A percentile compares a stretch with the other conserved stretches of the same genome.
Evolutionary conservation across 1,140 invertebrate species (phyloP).

Genomic region (Drosophila sproati): DNA sequence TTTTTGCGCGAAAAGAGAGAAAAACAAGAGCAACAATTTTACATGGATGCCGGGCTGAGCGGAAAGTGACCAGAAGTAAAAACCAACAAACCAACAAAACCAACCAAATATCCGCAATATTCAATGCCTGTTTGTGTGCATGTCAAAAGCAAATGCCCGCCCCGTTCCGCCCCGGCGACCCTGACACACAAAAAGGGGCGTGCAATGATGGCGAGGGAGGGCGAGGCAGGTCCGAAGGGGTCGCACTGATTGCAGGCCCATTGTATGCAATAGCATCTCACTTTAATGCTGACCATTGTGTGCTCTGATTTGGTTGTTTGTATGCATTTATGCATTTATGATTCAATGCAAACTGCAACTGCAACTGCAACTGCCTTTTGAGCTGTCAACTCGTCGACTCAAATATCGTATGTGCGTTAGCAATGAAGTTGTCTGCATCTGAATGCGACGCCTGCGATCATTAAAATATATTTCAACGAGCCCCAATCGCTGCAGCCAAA

Average conservation of each 20-base stretch:
- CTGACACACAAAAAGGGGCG: conserved; percentile 50
- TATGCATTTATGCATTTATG: conserved; percentile 24
- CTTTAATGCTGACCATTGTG: conserved; percentile 69
- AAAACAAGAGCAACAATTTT: conserved; percentile 27
- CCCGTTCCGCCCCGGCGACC: conserved; percentile 48
- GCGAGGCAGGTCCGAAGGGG: conserved; percentile 20
- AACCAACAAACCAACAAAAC: conserved; percentile 1
- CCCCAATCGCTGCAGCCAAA: conserved; percentile 66
- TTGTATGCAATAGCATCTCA: conserved; percentile 65
- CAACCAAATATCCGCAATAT: conserved; percentile 26
- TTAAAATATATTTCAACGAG: conserved; percentile 66
- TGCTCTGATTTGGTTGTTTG: conserved; percentile 66
- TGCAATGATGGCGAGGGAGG: conserved; percentile 62
- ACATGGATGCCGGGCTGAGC: conserved; percentile 20
- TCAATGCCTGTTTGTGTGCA: conserved; percentile 49
- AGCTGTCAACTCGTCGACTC: conserved; percentile 35
- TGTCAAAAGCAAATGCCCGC: conserved; percentile 39
- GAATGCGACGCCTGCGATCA: conserved; percentile 38
- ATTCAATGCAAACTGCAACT: conserved; percentile 20
- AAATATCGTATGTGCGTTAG: conserved; percentile 10
- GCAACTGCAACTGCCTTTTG: conserved; percentile 21
- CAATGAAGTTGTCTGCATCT: conserved; percentile 75
- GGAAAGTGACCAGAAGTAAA: conserved; percentile 40
- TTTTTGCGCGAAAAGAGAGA: conserved; percentile 5
- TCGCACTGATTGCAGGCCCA: conserved; percentile 56